These are phyloP conservation scores for Valencia hispanica DNA, from an alignment of 2,797 vertebrate species.

Conservation along the genomic window DNA sequence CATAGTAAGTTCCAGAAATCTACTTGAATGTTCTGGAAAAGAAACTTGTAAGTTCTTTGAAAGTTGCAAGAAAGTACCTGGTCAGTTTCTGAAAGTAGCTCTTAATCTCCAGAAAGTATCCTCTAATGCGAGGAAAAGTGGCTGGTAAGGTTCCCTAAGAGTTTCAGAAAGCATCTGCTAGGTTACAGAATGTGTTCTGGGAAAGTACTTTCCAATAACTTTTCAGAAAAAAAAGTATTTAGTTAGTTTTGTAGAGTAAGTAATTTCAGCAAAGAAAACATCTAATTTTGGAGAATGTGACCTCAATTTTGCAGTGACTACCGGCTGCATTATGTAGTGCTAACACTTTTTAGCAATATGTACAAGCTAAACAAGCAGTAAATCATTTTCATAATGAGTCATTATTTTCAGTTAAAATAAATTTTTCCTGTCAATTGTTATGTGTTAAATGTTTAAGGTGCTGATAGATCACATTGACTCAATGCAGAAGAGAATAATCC, in stretches of 20 bases:
- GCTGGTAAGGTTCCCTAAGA: not conserved
- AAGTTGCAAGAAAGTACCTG: not conserved
- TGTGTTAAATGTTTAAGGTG: slow-evolving; percentile 32
- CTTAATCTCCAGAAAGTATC: too few species aligned
- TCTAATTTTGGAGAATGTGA: not conserved
- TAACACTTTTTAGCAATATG: not conserved
- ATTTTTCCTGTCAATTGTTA: slow-evolving; percentile 1
- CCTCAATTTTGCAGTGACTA: not conserved
- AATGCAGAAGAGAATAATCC: not conserved
- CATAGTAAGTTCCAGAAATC: not conserved
- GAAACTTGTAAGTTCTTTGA: too few species aligned
- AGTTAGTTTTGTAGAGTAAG: too few species aligned
- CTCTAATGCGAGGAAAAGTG: too few species aligned
- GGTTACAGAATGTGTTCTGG: not conserved
- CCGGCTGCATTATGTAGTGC: not conserved
- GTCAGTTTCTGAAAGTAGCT: not conserved
- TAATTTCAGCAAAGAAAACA: not conserved
- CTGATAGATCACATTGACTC: slow-evolving; percentile 39
- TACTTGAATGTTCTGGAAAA: too few species aligned
- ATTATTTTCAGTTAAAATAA: not conserved
- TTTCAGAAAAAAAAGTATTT: not conserved
- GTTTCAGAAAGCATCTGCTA: not conserved
- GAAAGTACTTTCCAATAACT: not conserved
- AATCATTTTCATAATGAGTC: slow-evolving; percentile 30
- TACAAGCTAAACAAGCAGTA: not conserved